A percentile compares a stretch with the other conserved stretches of the same genome.
Evolutionary conservation across 2,797 vertebrate species (phyloP).

Genomic region (Rousettus madagascariensis): DNA sequence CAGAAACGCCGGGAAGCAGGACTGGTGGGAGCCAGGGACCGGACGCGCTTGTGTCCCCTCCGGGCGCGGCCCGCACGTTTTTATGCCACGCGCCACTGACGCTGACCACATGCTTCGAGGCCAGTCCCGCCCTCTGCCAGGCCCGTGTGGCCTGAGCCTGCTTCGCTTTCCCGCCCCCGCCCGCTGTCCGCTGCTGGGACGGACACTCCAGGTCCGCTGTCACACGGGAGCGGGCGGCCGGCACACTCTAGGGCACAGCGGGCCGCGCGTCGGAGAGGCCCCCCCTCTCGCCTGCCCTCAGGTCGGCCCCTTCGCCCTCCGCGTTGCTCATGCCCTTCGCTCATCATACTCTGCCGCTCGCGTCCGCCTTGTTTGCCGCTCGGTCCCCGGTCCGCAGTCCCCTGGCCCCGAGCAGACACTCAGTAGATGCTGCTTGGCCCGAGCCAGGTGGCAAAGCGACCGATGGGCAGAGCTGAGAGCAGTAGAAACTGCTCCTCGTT

Average conservation of each 20-base stretch:
- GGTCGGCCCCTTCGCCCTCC: background rate
- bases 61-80: accelerated
- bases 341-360: background rate
- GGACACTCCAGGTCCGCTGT: too few species aligned
- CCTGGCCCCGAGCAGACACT: background rate
- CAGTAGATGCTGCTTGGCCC: too few species aligned
- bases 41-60: background rate
- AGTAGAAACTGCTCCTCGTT: background rate
- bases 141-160: too few species aligned
- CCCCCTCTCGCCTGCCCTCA: background rate
- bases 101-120: accelerated
- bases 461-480: background rate
- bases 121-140: background rate
- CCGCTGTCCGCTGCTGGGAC: too few species aligned
- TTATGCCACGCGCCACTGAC: too few species aligned
- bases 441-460: background rate
- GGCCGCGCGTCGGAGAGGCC: background rate
- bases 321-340: background rate
- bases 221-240: too few species aligned
- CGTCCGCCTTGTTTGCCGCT: background rate
- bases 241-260: too few species aligned
- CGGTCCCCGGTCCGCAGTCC: too few species aligned
- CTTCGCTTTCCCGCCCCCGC: too few species aligned
- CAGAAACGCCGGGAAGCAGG: background rate
- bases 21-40: background rate